phyloP scores from a whole-genome alignment of 1,140 invertebrate species.

The Bombus impatiens region DNA sequence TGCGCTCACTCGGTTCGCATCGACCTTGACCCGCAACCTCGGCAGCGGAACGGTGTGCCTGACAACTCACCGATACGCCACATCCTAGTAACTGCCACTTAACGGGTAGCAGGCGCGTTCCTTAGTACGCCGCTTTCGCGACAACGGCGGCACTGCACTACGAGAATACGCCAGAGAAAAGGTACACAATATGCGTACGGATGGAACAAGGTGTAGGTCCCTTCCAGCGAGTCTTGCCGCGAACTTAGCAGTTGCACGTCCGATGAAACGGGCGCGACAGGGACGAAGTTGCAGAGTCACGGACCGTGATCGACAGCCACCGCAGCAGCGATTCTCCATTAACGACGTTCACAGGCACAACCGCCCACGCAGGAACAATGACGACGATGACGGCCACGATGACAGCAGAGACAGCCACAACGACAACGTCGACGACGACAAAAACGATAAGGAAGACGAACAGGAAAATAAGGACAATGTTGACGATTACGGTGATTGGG shows the following conservation, averaged over 20 bases:
- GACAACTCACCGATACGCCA: conserved; percentile 76
- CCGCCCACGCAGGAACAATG: conserved; percentile 68
- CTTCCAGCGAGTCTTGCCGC: conserved; percentile 28
- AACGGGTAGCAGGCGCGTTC: conserved; percentile 50
- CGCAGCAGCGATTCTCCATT: conserved; percentile 71
- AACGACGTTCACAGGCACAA: conserved; percentile 66
- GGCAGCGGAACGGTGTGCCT: conserved; percentile 54
- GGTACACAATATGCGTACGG: conserved; percentile 41
- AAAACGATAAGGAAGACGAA: neutral
- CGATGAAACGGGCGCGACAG: conserved; percentile 43
- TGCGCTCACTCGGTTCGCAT: conserved; percentile 53
- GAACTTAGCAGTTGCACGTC: conserved; percentile 16
- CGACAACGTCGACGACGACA: neutral
- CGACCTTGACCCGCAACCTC: conserved; percentile 81
- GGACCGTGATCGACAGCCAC: conserved; percentile 62
- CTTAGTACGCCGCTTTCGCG: conserved; percentile 33
- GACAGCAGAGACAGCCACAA: neutral
- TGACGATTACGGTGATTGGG: conserved; percentile 11
- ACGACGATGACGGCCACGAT: conserved; percentile 4
- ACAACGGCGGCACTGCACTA: conserved; percentile 43
- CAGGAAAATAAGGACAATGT: conserved; percentile 8
- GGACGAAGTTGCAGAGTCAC: conserved; percentile 75
- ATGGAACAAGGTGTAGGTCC: conserved; percentile 22
- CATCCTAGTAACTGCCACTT: conserved; percentile 70
- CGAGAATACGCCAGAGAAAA: conserved; percentile 29